Conservation (phyloP, 2,113 vertebrate species). For the Syngnathus scovelli region DNA sequence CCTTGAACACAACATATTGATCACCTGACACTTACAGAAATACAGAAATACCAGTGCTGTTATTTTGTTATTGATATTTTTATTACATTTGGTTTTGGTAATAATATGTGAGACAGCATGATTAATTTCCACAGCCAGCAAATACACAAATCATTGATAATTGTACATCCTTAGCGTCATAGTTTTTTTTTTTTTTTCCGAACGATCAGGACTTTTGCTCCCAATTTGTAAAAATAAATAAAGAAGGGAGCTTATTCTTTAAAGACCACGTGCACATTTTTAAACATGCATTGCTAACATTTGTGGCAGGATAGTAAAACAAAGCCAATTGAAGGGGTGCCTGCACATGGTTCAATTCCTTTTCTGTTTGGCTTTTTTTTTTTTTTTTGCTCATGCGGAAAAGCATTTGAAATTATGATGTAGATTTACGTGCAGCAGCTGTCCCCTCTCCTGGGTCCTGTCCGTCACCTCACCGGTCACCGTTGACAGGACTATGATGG, state of each 20-base stretch:
- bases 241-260: neutral
- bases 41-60: neutral
- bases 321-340: constrained; percentile 22
- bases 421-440: constrained; percentile 71
- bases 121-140: neutral
- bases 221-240: neutral
- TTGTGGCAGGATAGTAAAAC: neutral
- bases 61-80: neutral
- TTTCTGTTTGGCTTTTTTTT: constrained; percentile 21
- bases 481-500: constrained; percentile 76
- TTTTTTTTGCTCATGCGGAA: constrained; percentile 44
- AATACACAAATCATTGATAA: neutral
- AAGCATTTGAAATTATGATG: constrained; percentile 74
- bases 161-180: neutral
- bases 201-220: neutral
- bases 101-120: neutral
- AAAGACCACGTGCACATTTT: neutral
- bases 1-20: neutral
- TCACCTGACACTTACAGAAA: neutral
- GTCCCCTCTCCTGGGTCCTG: constrained; percentile 64
- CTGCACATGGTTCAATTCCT: constrained; percentile 20
- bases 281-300: neutral
- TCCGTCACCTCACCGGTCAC: constrained; percentile 63
- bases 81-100: neutral
- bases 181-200: too few species aligned